Evolutionary conservation across 2,888 invertebrate genomes (phyloP), one percentile per base, ranked within the genome.

Genomic region (Phortica magna): DNA sequence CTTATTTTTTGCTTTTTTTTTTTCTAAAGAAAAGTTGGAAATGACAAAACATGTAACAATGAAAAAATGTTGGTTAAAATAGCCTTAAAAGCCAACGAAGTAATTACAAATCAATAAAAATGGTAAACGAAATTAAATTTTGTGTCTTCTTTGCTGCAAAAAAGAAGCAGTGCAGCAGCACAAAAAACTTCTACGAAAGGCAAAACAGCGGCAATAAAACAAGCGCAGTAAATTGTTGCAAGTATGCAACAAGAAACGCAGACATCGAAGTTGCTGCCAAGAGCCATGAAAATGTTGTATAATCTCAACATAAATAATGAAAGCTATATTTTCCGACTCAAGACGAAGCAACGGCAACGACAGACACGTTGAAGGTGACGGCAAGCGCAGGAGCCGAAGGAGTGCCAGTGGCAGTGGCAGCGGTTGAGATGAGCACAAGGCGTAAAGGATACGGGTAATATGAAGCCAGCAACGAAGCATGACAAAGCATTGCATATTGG

Each of bases 241-340:
- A 17, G 10, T 22, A 43, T 68, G 19, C 43, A 48, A 22, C 31
- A 68, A 68, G 17, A 17, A 68, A 42, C n/a, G 65, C 39, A n/a
- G 41, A 65, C 17, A 55, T 4, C 55, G 17, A 55, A 55, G 55
- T 55, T 17, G 41, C 65, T 65, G 42, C 17, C 68, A 68, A 43
- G 75, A 72, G 65, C 55, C 59, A 73, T 53, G 61, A 78, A 81
- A 80, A 82, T 82, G 82, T 80, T 82, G 84, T 86, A 85, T 84
- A 83, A 84, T 84, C 83, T 85, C 84, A 82, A 82, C 82, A 83
- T 82, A 82, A 83, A 83, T 81, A 82, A 81, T 80, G 82, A 77
- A 78, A 79, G 80, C 79, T 79, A 83, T 83, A 81, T 82, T 82
- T 80, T 78, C 81, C 10, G 22, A 83, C 48, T 48, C 9, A 14